A percentile compares a stretch with the other conserved stretches of the same genome.
Conservation (phyloP, 2,888 invertebrate genomes). For the Ichneumoninae sp. region DNA sequence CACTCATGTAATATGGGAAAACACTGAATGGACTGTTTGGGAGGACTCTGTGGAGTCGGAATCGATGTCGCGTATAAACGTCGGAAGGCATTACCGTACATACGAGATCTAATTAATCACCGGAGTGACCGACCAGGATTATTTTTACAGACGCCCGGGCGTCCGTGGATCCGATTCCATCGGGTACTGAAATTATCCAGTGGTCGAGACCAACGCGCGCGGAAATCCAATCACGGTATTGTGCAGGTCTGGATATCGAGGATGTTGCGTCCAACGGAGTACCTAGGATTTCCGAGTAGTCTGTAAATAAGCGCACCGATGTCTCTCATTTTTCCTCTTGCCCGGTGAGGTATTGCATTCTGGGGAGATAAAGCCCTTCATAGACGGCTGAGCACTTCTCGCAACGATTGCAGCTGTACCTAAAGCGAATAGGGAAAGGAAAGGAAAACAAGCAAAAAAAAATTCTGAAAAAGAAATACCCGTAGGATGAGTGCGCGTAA, state of each 20-base stretch:
- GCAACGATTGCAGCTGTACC: background rate
- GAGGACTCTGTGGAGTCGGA: background rate
- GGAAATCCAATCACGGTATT: constrained; percentile 25
- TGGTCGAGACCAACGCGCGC: constrained; percentile 5
- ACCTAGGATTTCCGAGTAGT: background rate
- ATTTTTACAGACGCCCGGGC: constrained; percentile 16
- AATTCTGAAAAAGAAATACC: background rate
- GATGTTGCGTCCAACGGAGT: background rate
- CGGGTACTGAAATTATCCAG: constrained; percentile 12
- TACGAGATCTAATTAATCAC: constrained; percentile 32
- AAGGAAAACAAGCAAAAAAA: background rate
- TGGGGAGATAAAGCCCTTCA: background rate
- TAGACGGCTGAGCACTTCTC: background rate
- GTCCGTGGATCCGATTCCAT: constrained; percentile 17
- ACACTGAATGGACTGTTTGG: background rate
- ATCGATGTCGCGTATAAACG: background rate
- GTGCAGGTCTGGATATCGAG: constrained; percentile 13
- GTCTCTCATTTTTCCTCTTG: background rate
- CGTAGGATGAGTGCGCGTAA: background rate
- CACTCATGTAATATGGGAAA: constrained; percentile 14
- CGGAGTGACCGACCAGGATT: constrained; percentile 18
- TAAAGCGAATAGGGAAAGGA: background rate
- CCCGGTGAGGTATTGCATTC: background rate
- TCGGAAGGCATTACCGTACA: constrained; percentile 1
- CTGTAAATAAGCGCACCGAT: background rate